Evolutionary conservation across 2,113 vertebrate species (phyloP).

Genomic region (Mystacornis crossleyi): DNA sequence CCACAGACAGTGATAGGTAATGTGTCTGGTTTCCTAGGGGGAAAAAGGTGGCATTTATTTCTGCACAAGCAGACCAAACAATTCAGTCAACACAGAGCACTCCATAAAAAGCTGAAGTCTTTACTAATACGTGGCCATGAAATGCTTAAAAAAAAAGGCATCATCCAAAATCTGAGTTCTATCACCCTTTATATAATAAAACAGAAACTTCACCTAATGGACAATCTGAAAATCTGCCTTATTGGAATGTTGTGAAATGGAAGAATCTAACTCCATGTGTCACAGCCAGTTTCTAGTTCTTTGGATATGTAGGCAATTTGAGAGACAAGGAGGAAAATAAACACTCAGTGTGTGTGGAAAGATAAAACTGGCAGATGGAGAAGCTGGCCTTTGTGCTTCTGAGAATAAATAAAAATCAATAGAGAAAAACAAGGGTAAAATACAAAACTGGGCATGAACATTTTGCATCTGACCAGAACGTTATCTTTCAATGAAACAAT

Average conservation of each 20-base stretch:
- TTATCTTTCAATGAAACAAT: constrained; percentile 25
- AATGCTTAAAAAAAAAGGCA: background rate
- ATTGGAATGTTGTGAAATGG: background rate
- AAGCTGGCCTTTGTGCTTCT: background rate
- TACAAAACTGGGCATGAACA: background rate
- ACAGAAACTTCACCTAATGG: background rate
- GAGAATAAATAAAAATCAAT: constrained; percentile 38
- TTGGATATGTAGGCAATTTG: background rate
- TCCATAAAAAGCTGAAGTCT: background rate
- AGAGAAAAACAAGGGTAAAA: constrained; percentile 24
- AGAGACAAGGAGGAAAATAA: background rate
- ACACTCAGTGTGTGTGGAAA: background rate
- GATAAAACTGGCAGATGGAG: constrained; percentile 5
- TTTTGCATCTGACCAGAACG: constrained; percentile 8
- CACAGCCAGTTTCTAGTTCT: background rate
- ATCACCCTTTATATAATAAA: background rate
- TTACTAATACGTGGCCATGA: background rate
- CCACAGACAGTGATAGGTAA: background rate
- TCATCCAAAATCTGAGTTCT: background rate
- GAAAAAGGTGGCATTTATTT: background rate
- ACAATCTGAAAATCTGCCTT: background rate
- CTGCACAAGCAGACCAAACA: background rate
- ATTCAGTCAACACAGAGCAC: background rate
- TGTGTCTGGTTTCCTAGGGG: background rate
- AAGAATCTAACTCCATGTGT: background rate